A percentile compares a stretch with the other conserved stretches of the same genome.
Conservation (phyloP, 2,113 vertebrate genomes). For the Cottus gobio region DNA sequence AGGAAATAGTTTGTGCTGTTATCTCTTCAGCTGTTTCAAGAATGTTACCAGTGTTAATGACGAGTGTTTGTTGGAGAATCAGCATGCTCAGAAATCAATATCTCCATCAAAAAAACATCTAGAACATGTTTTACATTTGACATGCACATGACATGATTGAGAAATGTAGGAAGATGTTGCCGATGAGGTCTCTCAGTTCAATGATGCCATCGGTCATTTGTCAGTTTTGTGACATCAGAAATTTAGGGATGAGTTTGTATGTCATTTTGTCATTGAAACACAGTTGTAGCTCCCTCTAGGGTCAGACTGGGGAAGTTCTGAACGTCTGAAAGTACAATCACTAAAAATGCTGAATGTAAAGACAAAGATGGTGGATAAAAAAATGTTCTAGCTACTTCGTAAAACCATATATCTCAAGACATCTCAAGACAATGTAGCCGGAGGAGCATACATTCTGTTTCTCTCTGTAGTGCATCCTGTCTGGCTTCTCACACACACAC, state of each 20-base stretch:
- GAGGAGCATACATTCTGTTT: slow-evolving; percentile 7
- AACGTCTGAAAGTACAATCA: not conserved
- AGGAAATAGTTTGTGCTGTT: slow-evolving; percentile 11
- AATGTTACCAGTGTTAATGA: not conserved
- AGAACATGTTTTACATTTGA: not conserved
- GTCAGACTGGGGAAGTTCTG: slow-evolving; percentile 7
- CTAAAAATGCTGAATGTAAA: not conserved
- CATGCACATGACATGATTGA: not conserved
- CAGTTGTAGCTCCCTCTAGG: slow-evolving; percentile 56
- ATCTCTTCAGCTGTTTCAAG: slow-evolving; percentile 9
- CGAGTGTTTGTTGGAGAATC: not conserved
- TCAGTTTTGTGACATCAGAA: not conserved
- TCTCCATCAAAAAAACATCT: not conserved
- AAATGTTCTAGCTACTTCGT: not conserved
- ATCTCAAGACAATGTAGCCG: not conserved
- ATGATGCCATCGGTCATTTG: not conserved
- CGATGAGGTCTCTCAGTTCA: not conserved
- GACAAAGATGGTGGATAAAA: not conserved
- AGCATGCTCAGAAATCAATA: not conserved
- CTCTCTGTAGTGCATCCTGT: not conserved
- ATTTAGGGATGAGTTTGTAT: not conserved
- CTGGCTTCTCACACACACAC: slow-evolving; percentile 8
- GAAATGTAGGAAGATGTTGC: not conserved
- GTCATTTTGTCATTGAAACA: slow-evolving; percentile 13
- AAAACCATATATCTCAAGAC: slow-evolving; percentile 1